Evolutionary conservation across 1,140 invertebrate species (phyloP).

Genomic region (Brachionus asplanchnoidis): DNA sequence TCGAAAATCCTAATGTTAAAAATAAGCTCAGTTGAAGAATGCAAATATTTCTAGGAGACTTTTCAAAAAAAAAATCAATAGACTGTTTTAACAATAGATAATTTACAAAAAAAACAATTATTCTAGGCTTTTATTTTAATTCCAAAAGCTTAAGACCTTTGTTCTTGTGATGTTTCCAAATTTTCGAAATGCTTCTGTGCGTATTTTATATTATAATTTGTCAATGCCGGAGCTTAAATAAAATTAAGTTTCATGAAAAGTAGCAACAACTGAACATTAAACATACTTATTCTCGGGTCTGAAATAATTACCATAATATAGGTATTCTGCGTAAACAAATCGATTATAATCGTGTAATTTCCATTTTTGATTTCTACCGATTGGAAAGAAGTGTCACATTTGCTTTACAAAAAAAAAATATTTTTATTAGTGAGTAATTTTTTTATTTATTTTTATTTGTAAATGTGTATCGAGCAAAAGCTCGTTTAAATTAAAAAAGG

Average conservation of each 20-base stretch:
- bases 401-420: constrained; percentile 59
- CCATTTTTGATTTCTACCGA: constrained; percentile 91
- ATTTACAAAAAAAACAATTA: background rate
- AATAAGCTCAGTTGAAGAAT: background rate
- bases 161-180: constrained; percentile 29
- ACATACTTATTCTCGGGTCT: constrained; percentile 78
- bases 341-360: constrained; percentile 94
- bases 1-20: background rate
- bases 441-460: too few species aligned
- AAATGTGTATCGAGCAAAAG: too few species aligned
- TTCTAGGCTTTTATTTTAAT: background rate
- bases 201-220: constrained; percentile 41
- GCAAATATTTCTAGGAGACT: background rate
- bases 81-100: background rate
- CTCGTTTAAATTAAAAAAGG: background rate
- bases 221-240: constrained; percentile 34
- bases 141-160: background rate
- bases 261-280: background rate
- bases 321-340: constrained; percentile 95
- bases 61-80: background rate
- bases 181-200: constrained; percentile 40
- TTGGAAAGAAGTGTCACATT: constrained; percentile 94
- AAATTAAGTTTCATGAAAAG: background rate
- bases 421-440: too few species aligned
- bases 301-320: constrained; percentile 99